phyloP scores from a whole-genome alignment of 2,113 vertebrate species.

The Microtus montanus region DNA sequence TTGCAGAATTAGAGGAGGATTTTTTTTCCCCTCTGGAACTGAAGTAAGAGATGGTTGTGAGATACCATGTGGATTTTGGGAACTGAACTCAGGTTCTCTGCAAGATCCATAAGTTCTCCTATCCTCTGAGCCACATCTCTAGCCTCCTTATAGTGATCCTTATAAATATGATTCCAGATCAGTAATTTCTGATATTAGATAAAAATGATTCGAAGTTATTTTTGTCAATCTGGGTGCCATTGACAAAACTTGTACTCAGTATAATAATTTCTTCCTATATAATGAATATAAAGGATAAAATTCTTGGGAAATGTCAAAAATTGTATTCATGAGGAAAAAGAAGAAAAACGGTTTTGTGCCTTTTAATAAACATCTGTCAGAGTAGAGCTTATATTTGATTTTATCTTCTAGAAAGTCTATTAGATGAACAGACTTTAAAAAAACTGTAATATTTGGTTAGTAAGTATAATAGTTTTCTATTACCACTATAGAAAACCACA shows the following conservation, averaged over 20 bases:
- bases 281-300: background rate
- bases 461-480: slow-evolving; percentile 8
- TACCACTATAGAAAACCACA: background rate
- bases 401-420: background rate
- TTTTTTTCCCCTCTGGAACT: background rate
- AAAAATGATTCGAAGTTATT: background rate
- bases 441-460: background rate
- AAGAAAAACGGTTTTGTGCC: background rate
- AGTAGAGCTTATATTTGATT: slow-evolving; percentile 20
- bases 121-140: background rate
- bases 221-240: background rate
- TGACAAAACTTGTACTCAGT: background rate
- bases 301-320: background rate
- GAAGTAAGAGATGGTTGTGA: background rate
- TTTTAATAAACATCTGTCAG: slow-evolving; percentile 25
- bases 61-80: too few relatives aligned
- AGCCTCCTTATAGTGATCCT: background rate
- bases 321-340: background rate
- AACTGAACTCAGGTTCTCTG: background rate
- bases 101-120: background rate
- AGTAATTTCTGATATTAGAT: background rate
- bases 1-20: background rate
- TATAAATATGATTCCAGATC: background rate
- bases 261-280: background rate
- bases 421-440: background rate